Base-by-base conservation (phyloP, 2,888 invertebrate genomes). In the Epistrophella euchroma region DNA sequence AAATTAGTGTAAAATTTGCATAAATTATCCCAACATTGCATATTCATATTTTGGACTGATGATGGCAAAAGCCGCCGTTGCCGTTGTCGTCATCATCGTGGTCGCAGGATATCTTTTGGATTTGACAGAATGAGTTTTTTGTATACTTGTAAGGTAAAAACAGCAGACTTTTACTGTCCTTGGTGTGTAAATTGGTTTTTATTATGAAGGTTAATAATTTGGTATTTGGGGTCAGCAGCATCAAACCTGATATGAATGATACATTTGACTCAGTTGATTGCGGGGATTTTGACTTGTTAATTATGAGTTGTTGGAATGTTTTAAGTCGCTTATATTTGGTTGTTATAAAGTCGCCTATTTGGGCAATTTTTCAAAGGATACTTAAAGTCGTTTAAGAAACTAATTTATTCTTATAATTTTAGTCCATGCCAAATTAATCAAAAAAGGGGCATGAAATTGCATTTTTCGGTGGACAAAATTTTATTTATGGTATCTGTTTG, bases 21-120 rank as follows among this genome's bases (percentile, higher is more conserved):
- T 92, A 92, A 92, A 92, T 92, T 92, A 92, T 92, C 91, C 92
- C 91, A 90, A 89, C 82, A 91, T 91, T 91, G 92, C 91, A 92
- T 92, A 92, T 92, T 92, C 91, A 92, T 92, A 90, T 88, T 60
- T 40, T 87, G 73, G 73, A 78, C 56, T 47, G 55, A 56, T 37
- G n/a, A n/a, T n/a, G 37, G 25, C 50, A 77, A 73, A 68, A 32
- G 55, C 32, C 47, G 58, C 37, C 32, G 28, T 7, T 6, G n/a
- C n/a, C 22, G 32, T 32, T 0, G 32, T 45, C 28, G 45, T n/a
- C 7, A 2, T 15, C 45, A 13, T 32, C 66, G 66, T 66, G 66
- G 47, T 47, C 60, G 60, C 60, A 19, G 25, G 35, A 45, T 45
- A 28, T 52, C 66, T 22, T 55, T 35, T 83, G 55, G 22, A 60